Conservation (phyloP, 2,113 vertebrate genomes). For the Pseudopipra pipra region DNA sequence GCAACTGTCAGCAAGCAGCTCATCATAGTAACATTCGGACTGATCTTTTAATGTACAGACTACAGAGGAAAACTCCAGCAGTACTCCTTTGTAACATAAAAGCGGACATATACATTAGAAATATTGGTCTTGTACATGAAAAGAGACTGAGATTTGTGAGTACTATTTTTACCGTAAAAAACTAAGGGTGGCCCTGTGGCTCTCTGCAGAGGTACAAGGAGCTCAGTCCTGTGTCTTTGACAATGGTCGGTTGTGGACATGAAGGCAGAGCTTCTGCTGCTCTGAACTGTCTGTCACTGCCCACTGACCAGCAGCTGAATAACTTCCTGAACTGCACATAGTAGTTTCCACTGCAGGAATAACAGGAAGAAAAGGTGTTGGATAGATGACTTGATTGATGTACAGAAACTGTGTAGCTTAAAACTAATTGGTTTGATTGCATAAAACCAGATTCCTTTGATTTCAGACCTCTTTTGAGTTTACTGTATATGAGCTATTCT, state of each 20-base stretch:
- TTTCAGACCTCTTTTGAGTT: not conserved
- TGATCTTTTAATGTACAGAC: not conserved
- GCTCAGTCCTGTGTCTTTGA: not conserved
- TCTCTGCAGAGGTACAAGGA: not conserved
- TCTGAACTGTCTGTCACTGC: not conserved
- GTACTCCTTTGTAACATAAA: not conserved
- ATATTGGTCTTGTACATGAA: not conserved
- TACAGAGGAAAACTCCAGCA: not conserved
- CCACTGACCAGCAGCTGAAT: not conserved
- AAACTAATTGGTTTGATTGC: not conserved
- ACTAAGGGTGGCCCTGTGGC: rapidly evolving
- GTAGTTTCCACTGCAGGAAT: not conserved
- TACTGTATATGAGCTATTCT: not conserved
- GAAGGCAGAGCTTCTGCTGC: not conserved
- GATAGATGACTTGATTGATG: not conserved
- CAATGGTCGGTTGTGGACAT: rapidly evolving
- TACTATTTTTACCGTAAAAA: not conserved
- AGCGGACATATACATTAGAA: not conserved
- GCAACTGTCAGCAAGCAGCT: not conserved
- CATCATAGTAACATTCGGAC: not conserved
- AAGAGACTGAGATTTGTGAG: not conserved
- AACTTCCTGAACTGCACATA: not conserved
- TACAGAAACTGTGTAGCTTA: not conserved
- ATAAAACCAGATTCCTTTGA: not conserved
- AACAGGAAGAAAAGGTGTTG: not conserved